Evolutionary conservation across 1,140 invertebrate species (phyloP).

Genomic region (Meteorus sp.): DNA sequence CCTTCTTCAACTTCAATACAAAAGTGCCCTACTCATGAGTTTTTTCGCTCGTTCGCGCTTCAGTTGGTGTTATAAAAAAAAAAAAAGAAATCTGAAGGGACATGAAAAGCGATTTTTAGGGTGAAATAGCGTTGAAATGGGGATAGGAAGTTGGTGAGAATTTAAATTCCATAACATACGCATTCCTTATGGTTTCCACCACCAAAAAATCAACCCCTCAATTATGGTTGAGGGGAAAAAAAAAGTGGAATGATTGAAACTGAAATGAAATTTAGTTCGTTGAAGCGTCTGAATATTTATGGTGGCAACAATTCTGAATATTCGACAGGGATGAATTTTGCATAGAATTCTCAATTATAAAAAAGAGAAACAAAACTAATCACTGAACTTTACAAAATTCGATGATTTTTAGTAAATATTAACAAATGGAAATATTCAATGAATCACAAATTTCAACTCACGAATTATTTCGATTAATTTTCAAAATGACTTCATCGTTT

Average conservation of each 20-base stretch:
- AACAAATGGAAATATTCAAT: too few species aligned
- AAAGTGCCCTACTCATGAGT: slow-evolving; percentile 27
- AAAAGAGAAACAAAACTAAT: too few species aligned
- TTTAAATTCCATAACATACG: background rate
- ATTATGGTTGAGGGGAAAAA: too few species aligned
- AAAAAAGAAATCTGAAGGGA: slow-evolving; percentile 25
- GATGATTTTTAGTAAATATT: too few species aligned
- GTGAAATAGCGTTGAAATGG: slow-evolving; percentile 16
- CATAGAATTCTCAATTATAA: too few species aligned
- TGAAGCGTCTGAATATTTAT: background rate
- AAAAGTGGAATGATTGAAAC: too few species aligned
- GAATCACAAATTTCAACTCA: background rate
- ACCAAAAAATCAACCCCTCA: too few species aligned
- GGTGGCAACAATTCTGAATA: too few species aligned
- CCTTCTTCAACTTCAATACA: too few species aligned
- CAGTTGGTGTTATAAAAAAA: background rate
- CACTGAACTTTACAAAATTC: too few species aligned
- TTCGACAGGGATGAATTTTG: too few species aligned
- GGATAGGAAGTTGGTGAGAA: background rate
- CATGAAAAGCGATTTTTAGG: slow-evolving; percentile 37
- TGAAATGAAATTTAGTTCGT: slow-evolving; percentile 10
- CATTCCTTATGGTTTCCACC: background rate
- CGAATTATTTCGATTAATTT: background rate
- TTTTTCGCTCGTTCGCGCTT: slow-evolving; percentile 15
- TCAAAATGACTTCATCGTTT: too few species aligned